Conservation (phyloP, 1,140 invertebrate species). For the Drosophila trapezifrons region DNA sequence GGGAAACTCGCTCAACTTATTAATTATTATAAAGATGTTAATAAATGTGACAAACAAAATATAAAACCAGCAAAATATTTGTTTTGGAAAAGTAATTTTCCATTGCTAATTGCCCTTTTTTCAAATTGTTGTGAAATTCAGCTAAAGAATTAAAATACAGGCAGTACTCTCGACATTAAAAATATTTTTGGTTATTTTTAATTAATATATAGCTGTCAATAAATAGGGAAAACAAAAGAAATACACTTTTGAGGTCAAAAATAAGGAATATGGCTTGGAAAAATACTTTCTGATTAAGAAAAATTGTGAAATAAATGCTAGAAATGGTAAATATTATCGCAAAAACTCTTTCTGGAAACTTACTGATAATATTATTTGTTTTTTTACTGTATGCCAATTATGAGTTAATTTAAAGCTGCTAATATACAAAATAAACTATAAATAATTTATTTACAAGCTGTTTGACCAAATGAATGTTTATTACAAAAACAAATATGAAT, state of each 20-base stretch:
- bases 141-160: not conserved
- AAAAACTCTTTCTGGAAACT: not conserved
- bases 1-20: not conserved
- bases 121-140: constrained; percentile 24
- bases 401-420: not conserved
- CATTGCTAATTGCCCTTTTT: constrained; percentile 19
- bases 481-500: not conserved
- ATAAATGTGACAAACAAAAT: not conserved
- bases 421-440: constrained; percentile 2
- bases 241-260: not conserved
- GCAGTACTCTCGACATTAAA: not conserved
- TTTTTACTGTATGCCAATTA: not conserved
- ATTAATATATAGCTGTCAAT: constrained; percentile 24
- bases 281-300: not conserved
- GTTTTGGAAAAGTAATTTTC: constrained; percentile 23
- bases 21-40: constrained; percentile 9
- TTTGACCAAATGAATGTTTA: not conserved
- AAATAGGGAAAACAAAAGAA: not conserved
- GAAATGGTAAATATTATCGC: no score
- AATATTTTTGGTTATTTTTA: not conserved
- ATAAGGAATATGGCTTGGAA: not conserved
- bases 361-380: not conserved
- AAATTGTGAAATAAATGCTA: constrained; percentile 7
- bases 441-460: not conserved
- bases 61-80: not conserved